Evolutionary conservation across 2,888 invertebrate species (phyloP).

Genomic region (Disparrhopalites patrizii): DNA sequence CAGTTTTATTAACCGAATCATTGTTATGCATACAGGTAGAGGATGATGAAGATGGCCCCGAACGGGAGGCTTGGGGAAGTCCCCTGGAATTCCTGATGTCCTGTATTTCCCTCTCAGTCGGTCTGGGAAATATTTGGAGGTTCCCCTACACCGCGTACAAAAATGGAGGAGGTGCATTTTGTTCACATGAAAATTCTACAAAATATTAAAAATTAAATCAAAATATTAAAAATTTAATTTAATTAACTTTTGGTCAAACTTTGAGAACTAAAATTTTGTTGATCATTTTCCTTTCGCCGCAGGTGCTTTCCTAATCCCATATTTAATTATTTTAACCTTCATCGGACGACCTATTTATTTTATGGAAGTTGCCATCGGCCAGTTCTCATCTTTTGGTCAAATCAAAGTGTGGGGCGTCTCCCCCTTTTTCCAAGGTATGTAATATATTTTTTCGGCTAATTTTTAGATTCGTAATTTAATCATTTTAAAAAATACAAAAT

Average conservation of each 20-base stretch:
- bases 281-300: no score
- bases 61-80: conserved; percentile 57
- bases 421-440: conserved; percentile 43
- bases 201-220: no score
- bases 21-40: not conserved
- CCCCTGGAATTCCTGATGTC: conserved; percentile 64
- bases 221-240: no score
- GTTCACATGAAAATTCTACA: no score
- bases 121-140: conserved; percentile 65
- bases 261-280: no score
- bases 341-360: conserved; percentile 66
- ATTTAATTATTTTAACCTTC: conserved; percentile 61
- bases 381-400: conserved; percentile 55
- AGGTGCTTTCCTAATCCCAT: conserved; percentile 49
- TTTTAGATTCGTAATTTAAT: no score
- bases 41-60: not conserved
- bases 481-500: no score
- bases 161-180: conserved; percentile 5
- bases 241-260: no score
- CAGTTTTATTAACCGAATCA: not conserved
- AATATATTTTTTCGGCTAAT: no score
- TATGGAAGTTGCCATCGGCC: conserved; percentile 52
- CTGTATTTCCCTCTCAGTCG: conserved; percentile 68
- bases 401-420: conserved; percentile 54
- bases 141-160: conserved; percentile 60